Evolutionary conservation across 1,140 invertebrate genomes (phyloP), one percentile per base, ranked within the genome.

Genomic region (Acromyrmex charruanus): DNA sequence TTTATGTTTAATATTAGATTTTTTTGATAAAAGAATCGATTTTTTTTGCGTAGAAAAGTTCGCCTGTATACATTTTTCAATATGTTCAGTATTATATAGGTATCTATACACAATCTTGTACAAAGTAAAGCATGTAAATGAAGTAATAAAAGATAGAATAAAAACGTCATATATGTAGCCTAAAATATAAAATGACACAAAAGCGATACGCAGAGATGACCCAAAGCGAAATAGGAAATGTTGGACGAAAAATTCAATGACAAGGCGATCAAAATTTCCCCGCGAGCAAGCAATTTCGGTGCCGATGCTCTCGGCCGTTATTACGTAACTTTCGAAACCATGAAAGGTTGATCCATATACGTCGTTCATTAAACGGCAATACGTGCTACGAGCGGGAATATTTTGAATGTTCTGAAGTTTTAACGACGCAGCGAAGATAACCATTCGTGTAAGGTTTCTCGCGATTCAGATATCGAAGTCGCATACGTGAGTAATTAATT

Each of bases 401-500:
- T 59, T 21, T 49, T 18, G 51, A 35, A 61, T 21, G 39, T n/a
- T 18, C 65, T 21, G 3, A 74, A 75, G 25, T 84, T 84, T 84
- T 74, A 84, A 84, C 44, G 69, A 51, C 55, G 69, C 18, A 53
- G 72, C 12, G 35, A 55, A 58, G 51, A 74, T 61, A 25, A 21
- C 53, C 25, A 72, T 49, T 74, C 68, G 66, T 39, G 39, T 21
- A 25, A 31, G 55, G 18, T 51, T 68, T 35, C 69, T 44, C 25
- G 39, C 9, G 28, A 63, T 75, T 84, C 69, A n/a, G 55, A 35
- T 61, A 51, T 75, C 55, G 51, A 59, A 72, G 35, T 58, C 51
- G 28, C 80, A 75, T 75, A 84, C 39, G 69, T 51, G 3, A n/a
- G 63, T 90, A 89, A 90, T 90, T 90, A 80, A 89, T 90, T 66